Conservation (phyloP, 37 sponge, comb jelly and placozoan genomes). For the Cladorhizidae sp. region DNA sequence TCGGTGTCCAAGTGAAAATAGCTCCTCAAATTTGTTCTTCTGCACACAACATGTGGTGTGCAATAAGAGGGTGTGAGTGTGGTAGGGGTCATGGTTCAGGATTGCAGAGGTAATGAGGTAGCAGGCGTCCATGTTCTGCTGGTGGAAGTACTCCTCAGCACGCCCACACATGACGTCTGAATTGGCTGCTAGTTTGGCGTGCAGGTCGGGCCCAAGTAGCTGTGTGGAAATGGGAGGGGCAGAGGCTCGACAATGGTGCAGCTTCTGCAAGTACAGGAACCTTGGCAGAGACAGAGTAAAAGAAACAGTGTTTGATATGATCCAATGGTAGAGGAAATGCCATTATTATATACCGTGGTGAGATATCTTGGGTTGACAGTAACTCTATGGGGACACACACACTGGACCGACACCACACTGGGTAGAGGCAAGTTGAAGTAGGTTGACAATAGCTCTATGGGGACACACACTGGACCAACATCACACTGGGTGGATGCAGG, state of each 20-base stretch:
- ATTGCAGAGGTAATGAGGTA: constrained; percentile 55
- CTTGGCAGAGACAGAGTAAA: not conserved
- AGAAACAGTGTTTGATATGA: no score
- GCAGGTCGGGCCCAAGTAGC: not conserved
- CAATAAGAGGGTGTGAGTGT: constrained; percentile 43
- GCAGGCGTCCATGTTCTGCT: constrained; percentile 51
- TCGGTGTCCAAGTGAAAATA: constrained; percentile 68
- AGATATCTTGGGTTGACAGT: no score
- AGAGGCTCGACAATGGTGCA: constrained; percentile 19
- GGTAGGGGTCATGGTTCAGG: constrained; percentile 70
- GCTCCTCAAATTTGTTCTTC: constrained; percentile 46
- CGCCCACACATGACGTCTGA: constrained; percentile 34
- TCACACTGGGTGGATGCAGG: no score
- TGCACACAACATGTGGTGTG: constrained; percentile 66
- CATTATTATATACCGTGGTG: not conserved
- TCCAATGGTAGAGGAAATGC: no score
- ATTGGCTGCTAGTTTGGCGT: constrained; percentile 23
- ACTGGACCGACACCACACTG: no score
- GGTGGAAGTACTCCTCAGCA: constrained; percentile 33
- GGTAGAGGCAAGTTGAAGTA: no score
- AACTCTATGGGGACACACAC: no score
- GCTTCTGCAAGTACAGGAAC: constrained; percentile 45
- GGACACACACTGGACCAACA: no score
- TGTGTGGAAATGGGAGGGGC: not conserved
- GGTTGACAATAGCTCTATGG: no score